These are phyloP conservation scores for Epicauta chinensis DNA, from an alignment of 1,140 invertebrate genomes.

Conservation along the genomic window DNA sequence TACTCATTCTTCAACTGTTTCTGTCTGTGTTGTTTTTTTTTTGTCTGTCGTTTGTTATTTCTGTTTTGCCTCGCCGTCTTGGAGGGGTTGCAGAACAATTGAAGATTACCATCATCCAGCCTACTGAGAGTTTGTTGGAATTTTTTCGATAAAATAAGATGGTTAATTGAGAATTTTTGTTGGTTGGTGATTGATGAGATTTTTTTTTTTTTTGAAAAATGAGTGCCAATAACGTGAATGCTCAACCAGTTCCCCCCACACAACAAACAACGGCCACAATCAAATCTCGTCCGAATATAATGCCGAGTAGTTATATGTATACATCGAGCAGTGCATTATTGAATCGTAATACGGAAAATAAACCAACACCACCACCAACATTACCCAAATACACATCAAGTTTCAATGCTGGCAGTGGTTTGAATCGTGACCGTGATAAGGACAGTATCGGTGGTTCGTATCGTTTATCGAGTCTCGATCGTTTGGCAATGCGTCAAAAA, in stretches of 20 bases:
- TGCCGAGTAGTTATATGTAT: conserved; percentile 44
- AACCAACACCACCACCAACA: conserved; percentile 53
- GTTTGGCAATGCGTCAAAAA: conserved; percentile 58
- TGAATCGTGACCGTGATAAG: conserved; percentile 44
- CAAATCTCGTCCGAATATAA: conserved; percentile 42
- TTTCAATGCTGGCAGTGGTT: conserved; percentile 50
- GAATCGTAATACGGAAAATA: conserved; percentile 40
- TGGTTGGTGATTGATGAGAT: no score
- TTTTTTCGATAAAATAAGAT: no score
- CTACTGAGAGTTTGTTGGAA: no score
- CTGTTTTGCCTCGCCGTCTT: no score
- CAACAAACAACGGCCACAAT: conserved; percentile 40
- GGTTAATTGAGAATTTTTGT: no score
- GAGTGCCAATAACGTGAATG: conserved; percentile 43
- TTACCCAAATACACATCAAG: conserved; percentile 56
- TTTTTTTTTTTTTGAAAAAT: conserved; percentile 26
- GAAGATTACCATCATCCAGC: no score
- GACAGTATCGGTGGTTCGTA: conserved; percentile 52
- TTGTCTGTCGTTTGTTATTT: no score
- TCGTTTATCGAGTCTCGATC: conserved; percentile 56
- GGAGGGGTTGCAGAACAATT: no score
- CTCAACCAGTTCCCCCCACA: conserved; percentile 36
- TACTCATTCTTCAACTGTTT: conserved; percentile 20
- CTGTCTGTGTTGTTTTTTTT: no score
- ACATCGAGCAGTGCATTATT: conserved; percentile 41